Base-by-base conservation (phyloP, 2,888 invertebrate species). In the Erebia epiphron region DNA sequence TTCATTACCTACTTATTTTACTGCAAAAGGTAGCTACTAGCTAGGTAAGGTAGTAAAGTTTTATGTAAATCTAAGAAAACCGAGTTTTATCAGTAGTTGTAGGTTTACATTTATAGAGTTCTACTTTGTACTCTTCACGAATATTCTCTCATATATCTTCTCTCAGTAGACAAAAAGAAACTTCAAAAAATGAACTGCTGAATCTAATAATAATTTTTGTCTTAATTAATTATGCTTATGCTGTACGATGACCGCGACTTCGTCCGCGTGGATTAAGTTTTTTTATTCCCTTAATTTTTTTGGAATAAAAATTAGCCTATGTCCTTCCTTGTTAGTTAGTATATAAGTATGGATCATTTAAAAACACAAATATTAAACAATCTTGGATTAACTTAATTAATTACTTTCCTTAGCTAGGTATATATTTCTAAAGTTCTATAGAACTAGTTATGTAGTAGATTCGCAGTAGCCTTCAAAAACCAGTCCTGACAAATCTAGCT, bases 1-100 rank as follows among this genome's bases (percentile, higher is more conserved):
- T 57, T 66, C 62, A 66, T 72, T 72, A 62, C 56, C 21, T 21
- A 21, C 21, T 21, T 35, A 35, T 35, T 1, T 7, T 26, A 57
- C 26, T 26, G 26, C 26, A 14, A 57, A 57, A 57, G 21, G 56
- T 26, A 57, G 56, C 56, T 26, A 4, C 2, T 2, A 26, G 3
- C 4, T 26, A 4, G 4, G 4, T 56, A n/a, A n/a, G n/a, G n/a
- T n/a, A n/a, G n/a, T n/a, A n/a, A 56, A 56, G 56, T 56, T 56
- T 18, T 56, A 50, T 56, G 3, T 26, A 14, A 21, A 13, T 26
- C 26, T 10, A 57, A 26, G 13, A 26, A 56, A 16, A 57, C 5
- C 13, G 3, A 26, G 26, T 13, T 57, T 56, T 56, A 11, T 4
- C 13, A 13, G 46, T 46, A 46, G 46, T 46, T 21, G 26, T 18